phyloP scores from a whole-genome alignment of 1,140 invertebrate genomes.

The Micrasema longulum region DNA sequence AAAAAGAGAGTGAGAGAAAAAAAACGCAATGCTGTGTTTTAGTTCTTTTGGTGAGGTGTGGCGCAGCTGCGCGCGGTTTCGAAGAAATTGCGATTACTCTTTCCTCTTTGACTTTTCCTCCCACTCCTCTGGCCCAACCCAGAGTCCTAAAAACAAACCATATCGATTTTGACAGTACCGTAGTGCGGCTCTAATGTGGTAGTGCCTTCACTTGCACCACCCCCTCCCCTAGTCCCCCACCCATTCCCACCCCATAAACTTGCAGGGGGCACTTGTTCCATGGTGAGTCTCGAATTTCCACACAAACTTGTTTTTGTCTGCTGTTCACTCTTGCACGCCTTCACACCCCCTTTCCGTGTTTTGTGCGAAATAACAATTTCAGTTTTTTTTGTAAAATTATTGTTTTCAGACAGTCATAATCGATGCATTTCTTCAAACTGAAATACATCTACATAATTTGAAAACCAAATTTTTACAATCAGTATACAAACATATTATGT shows the following conservation, averaged over 20 bases:
- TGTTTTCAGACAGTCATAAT: no score
- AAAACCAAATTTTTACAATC: no score
- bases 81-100: constrained; percentile 11
- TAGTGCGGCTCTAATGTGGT: constrained; percentile 55
- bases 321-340: not conserved
- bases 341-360: no score
- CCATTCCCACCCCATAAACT: constrained; percentile 56
- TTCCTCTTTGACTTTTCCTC: constrained; percentile 41
- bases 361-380: no score
- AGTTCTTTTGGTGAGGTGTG: not conserved
- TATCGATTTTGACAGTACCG: constrained; percentile 54
- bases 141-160: constrained; percentile 54
- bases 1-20: not conserved
- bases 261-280: constrained; percentile 26
- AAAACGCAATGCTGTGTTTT: no score
- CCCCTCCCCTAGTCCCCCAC: constrained; percentile 21
- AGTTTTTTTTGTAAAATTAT: no score
- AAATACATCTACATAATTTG: no score
- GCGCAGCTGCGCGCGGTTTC: not conserved
- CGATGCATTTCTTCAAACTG: no score
- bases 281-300: constrained; percentile 28
- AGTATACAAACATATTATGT: no score
- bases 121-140: constrained; percentile 38
- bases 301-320: not conserved
- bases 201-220: constrained; percentile 54